Conservation (phyloP, 1,140 invertebrate genomes). For the Orchestia grillus region DNA sequence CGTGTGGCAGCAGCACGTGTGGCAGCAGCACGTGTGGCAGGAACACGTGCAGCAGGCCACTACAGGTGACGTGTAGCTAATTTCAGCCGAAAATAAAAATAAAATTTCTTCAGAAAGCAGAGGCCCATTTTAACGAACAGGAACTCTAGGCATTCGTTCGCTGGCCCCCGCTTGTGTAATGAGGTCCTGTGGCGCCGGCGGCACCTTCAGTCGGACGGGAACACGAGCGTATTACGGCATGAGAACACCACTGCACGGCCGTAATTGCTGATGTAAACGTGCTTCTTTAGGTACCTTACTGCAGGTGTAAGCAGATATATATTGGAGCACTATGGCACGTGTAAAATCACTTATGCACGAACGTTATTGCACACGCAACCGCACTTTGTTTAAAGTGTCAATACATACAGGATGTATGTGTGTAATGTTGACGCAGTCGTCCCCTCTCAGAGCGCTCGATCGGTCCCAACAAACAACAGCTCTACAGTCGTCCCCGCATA, state of each 20-base stretch:
- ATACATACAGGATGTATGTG: not conserved
- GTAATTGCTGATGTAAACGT: not conserved
- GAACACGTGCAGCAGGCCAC: no score
- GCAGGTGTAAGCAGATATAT: not conserved
- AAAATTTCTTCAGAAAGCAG: not conserved
- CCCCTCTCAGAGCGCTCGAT: no score
- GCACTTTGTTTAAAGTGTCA: not conserved
- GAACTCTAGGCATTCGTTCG: not conserved
- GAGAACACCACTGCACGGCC: not conserved
- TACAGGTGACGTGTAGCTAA: no score
- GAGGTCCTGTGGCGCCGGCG: not conserved
- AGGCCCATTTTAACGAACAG: not conserved
- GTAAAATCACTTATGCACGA: not conserved
- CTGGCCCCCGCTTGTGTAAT: not conserved
- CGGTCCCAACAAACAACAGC: no score
- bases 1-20: no score
- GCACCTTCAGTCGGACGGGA: not conserved
- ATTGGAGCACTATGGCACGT: not conserved
- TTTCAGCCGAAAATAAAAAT: no score
- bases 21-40: no score
- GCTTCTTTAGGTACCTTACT: not conserved
- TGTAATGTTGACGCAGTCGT: no score
- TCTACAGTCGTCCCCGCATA: no score
- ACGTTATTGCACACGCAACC: not conserved
- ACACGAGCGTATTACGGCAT: not conserved